Base-by-base conservation (phyloP, 92 coral and sea anemone genomes). In the Metridium senile region DNA sequence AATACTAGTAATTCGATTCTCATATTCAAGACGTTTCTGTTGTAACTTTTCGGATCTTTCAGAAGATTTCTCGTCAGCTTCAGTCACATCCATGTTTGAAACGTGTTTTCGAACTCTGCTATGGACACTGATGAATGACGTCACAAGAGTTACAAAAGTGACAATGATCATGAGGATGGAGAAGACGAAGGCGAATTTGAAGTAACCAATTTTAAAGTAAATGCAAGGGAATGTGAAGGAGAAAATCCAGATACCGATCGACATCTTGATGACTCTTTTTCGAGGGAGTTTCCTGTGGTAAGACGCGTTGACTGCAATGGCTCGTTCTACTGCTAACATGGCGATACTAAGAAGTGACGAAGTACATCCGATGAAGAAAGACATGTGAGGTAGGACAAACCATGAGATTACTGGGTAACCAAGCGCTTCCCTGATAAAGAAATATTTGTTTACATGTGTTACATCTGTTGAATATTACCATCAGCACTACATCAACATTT, bases 261-360 rank as follows among this genome's bases (percentile, higher is more conserved):
- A 86, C 30, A 75, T 68, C 11, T 63, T 58, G 27, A 86, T 21
- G 73, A 82, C 91, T 7, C 85, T 74, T 18, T 69, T 54, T 26
- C 82, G 66, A 2, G 81, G 66, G 11, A 86, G 70, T 51, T 73
- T 81, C 26, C 88, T 76, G 46, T 68, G 70, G 70, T 88, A 84
- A 23, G 79, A 78, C 22, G 96, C 82, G 26, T 86, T 87, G 29
- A 93, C 63, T 17, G 98, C 85, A 16, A 93, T 33, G 66, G 89
- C 74, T 22, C 98, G 84, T 23, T 86, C 93, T 19, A 86, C 64
- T 1, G 98, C 88, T 31, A 93, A 70, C 26, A 93, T 89, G 34
- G 93, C 92, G 58, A 89, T 84, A 46, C 88, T 93, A 26, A 93
- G 81, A 33, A 84, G 81, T 10, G 94, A 89, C 25, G 98, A 91